Evolutionary conservation across 2,888 invertebrate genomes (phyloP), one percentile per base, ranked within the genome.

Genomic region (Automeris io): DNA sequence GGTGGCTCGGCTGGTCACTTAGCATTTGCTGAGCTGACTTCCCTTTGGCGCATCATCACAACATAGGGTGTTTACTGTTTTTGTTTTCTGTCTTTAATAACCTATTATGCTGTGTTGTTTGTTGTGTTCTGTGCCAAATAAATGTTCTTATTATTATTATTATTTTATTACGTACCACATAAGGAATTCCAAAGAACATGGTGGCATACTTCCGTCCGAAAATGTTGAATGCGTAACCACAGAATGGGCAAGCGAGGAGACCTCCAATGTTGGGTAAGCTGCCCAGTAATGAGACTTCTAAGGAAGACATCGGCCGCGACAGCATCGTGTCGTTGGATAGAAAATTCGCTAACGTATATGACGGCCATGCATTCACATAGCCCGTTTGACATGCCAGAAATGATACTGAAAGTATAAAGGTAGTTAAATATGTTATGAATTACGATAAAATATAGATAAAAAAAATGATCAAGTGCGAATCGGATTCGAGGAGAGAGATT

Each of bases 361-460:
- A 85, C 0, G 85, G 83, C 85, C 85, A 85, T 0, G 82, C 74
- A 41, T 63, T 61, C 2, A 81, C 49, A 33, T 77, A 71, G 0
- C 85, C 85, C 0, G 81, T 77, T 7, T 79, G 61, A 6, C 61
- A 51, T 8, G 71, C 70, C 37, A 80, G 54, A 37, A 70, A 74
- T 12, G 70, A 71, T 35, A 83, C 83, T 82, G 68, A 0, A 61
- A 56, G 7, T n/a, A n/a, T n/a, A n/a, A n/a, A n/a, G n/a, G n/a
- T n/a, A n/a, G n/a, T n/a, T n/a, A n/a, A n/a, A n/a, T n/a, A n/a
- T n/a, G n/a, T n/a, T n/a, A n/a, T n/a, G n/a, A n/a, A n/a, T n/a
- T n/a, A n/a, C n/a, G n/a, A n/a, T n/a, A n/a, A n/a, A n/a, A n/a
- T n/a, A n/a, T n/a, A n/a, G n/a, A n/a, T n/a, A n/a, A n/a, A n/a